These are phyloP conservation scores for Gymnocypris eckloni DNA, from an alignment of 2,797 vertebrate genomes.

Conservation along the genomic window DNA sequence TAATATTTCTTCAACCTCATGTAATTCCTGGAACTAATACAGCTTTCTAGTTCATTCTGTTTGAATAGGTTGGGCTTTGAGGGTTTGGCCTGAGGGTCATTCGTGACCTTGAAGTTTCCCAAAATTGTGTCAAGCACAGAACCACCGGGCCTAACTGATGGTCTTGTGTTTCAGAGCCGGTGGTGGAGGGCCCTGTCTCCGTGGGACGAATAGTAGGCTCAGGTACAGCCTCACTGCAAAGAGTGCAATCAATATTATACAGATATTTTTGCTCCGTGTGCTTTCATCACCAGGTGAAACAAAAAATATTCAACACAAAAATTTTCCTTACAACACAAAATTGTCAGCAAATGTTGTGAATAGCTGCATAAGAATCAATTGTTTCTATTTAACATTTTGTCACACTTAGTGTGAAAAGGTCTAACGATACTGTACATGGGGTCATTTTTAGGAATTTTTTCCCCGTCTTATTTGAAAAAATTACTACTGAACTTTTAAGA, in stretches of 20 bases:
- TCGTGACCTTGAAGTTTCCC: slow-evolving; percentile 42
- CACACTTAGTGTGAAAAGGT: slow-evolving; percentile 1
- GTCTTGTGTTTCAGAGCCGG: slow-evolving; percentile 82
- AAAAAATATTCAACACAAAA: neutral
- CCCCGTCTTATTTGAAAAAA: neutral
- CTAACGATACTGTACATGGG: neutral
- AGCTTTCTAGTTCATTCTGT: slow-evolving; percentile 26
- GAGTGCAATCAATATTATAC: neutral
- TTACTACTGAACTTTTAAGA: neutral
- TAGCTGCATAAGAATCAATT: neutral
- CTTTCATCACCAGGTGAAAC: neutral
- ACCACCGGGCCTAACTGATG: slow-evolving; percentile 47
- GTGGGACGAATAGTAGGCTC: slow-evolving; percentile 78
- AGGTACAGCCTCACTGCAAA: slow-evolving; percentile 72
- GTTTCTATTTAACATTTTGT: neutral
- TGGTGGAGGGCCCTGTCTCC: slow-evolving; percentile 68
- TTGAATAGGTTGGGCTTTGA: slow-evolving; percentile 19
- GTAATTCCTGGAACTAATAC: slow-evolving; percentile 27
- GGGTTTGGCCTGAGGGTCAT: slow-evolving; percentile 36
- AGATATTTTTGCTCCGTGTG: neutral
- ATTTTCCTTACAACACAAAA: neutral
- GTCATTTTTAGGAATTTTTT: neutral
- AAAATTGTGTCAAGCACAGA: slow-evolving; percentile 22
- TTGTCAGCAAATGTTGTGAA: neutral
- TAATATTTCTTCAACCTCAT: slow-evolving; percentile 3